Base-by-base conservation (phyloP, 2,888 invertebrate species). In the Stenolophus ochropezus region DNA sequence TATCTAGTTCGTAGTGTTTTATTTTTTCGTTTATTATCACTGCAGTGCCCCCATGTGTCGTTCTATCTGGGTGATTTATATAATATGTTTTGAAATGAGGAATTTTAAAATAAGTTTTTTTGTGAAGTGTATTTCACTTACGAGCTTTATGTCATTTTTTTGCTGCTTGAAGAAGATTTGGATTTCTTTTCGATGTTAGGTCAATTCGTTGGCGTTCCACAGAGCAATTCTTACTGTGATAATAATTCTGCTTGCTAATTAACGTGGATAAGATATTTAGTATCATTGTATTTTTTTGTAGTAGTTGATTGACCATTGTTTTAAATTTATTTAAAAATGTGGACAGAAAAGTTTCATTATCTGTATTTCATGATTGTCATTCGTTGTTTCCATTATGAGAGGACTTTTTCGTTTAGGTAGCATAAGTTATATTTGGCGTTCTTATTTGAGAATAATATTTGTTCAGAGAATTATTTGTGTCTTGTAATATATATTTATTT, bases 61-160 rank as follows among this genome's bases (percentile, higher is more conserved):
- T 82, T 33, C 53, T 78, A 58, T 79, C 80, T 56, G 83, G 82
- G 21, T 83, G 82, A 18, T 79, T 79, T 21, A 82, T 83, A 21
- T 51, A 16, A 27, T 83, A 83, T n/a, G 75, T 73, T 71, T 47
- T 81, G 23, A 80, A 83, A 16, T 82, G 82, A n/a, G 58, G 53
- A 8, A 83, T 82, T 25, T 61, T 75, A 21, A 82, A 75, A 42
- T 79, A 80, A 27, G 78, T 83, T 77, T 51, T 83, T 16, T 65
- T 42, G 82, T 83, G 53, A 83, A 83, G 33, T 83, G 83, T 8
- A 82, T 84, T 82, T 83, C 82, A 16, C 78, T 79, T 49, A 83
- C 69, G 21, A 83, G 53, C 49, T 83, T 25, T 6, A 82, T 74
- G 27, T 83, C 82, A 18, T 83, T 78, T 27, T 82, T 82, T 23